Base-by-base conservation (phyloP, 2,797 vertebrate genomes). In the Phrynocephalus guinanensis region DNA sequence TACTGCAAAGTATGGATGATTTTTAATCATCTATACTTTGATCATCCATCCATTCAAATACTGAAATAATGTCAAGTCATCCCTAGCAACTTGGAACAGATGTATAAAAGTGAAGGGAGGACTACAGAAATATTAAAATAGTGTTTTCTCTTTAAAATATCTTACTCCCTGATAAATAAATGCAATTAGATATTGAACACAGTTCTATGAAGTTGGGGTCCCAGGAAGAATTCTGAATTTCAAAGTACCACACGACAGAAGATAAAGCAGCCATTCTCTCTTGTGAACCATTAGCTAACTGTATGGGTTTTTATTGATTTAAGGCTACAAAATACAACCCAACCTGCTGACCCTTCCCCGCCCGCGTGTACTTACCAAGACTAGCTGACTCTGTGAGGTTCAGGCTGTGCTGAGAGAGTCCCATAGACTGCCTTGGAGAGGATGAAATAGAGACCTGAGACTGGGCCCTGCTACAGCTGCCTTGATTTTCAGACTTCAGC, bases 361-460 rank as follows among this genome's bases (percentile, higher is more conserved):
- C 50, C 48, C 83, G 22, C 85, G 56, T 52, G 73, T 73, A 94
- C 97, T 97, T 96, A 99, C 99, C 98, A 60, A 99, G 97, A 96
- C 98, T 99, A 94, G 98, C 98, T 89, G 99, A 99, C 95, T 99
- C 98, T 0, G 97, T 97, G 94, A 99, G 98, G 96, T 98, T 98
- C 87, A 99, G 96, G 94, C 98, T 98, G 96, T 98, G 98, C 89
- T 98, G 98, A 87, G 98, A 96, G 77, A 98, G 96, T 30, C 97
- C 98, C 52, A 97, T 89, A 0, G 97, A 98, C 38, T 97, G 97
- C 66, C 98, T 96, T 1, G 98, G 97, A 13, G 98, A 97, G 44
- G 98, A 97, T 0, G 98, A 98, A 94, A 98, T 97, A 92, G 98
- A 99, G 91, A 95, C 97, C 94, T 98, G 98, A 66, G 98, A 99